Percentiles rank a stretch among this genome's conserved stretches.
Conservation (phyloP, 2,888 invertebrate species). For the Luperina testacea region DNA sequence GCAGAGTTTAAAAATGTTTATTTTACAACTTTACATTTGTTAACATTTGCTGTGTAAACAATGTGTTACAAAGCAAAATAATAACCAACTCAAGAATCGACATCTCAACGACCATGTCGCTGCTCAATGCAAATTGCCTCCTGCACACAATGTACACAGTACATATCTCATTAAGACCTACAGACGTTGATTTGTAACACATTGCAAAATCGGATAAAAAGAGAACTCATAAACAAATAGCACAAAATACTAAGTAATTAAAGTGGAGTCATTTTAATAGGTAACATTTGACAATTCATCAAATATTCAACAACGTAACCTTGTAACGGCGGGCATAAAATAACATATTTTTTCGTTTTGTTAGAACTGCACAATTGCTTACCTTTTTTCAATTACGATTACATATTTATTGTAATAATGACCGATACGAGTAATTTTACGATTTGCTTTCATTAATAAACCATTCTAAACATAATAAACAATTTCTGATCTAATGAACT, state of each 20-base stretch:
- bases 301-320: too few relatives aligned
- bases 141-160: conserved; percentile 59
- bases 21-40: conserved; percentile 57
- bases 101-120: conserved; percentile 17
- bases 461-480: too few relatives aligned
- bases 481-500: too few relatives aligned
- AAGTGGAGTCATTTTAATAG: too few relatives aligned
- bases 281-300: too few relatives aligned
- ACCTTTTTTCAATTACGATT: too few relatives aligned
- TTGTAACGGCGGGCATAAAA: too few relatives aligned
- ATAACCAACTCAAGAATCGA: conserved; percentile 14
- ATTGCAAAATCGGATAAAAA: conserved; percentile 37
- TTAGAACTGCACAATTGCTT: too few relatives aligned
- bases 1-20: conserved; percentile 41
- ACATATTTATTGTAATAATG: too few relatives aligned
- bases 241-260: conserved; percentile 48
- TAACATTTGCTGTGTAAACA: conserved; percentile 44
- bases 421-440: too few relatives aligned
- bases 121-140: conserved; percentile 23
- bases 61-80: conserved; percentile 51
- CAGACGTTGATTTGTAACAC: conserved; percentile 51
- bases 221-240: conserved; percentile 43
- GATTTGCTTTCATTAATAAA: too few relatives aligned
- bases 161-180: conserved; percentile 45
- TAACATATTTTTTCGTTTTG: too few relatives aligned